phyloP scores from a whole-genome alignment of 2,113 vertebrate species.

The Spilogale gracilis region DNA sequence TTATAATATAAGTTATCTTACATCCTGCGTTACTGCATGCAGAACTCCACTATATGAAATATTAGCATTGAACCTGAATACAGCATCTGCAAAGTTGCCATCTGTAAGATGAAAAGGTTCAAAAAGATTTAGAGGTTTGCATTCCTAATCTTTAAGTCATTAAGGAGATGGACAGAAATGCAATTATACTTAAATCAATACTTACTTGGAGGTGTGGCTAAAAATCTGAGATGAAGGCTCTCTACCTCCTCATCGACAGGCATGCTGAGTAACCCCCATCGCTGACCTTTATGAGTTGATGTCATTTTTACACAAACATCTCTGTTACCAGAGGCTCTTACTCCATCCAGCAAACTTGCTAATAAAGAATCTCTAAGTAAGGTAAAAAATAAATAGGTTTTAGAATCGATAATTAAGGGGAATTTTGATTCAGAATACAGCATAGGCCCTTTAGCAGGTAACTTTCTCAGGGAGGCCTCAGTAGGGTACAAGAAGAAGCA shows the following conservation, averaged over 20 bases:
- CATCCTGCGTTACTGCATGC: slow-evolving; percentile 99
- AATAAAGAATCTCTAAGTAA: slow-evolving; percentile 95
- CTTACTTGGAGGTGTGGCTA: slow-evolving; percentile 97
- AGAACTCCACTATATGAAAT: slow-evolving; percentile 99
- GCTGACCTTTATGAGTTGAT: slow-evolving; percentile 95
- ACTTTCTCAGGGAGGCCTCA: neutral
- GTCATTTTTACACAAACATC: slow-evolving; percentile 99
- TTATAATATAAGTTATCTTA: slow-evolving; percentile 87
- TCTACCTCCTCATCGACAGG: slow-evolving; percentile 99
- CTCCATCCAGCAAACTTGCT: slow-evolving; percentile 97
- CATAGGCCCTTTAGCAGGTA: neutral
- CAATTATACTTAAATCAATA: slow-evolving; percentile 25
- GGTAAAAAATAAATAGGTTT: slow-evolving; percentile 43
- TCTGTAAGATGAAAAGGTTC: slow-evolving; percentile 88
- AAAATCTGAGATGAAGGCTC: slow-evolving; percentile 97
- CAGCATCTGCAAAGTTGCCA: slow-evolving; percentile 97
- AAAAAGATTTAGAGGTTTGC: slow-evolving; percentile 6
- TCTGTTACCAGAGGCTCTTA: slow-evolving; percentile 98
- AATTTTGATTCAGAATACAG: neutral
- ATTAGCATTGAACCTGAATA: slow-evolving; percentile 99
- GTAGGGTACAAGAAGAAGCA: neutral
- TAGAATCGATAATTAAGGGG: neutral
- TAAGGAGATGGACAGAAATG: neutral
- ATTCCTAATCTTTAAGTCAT: neutral
- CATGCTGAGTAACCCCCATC: slow-evolving; percentile 98